Evolutionary conservation across 2,113 vertebrate species (phyloP).

Genomic region (Ramphastos sulfuratus): DNA sequence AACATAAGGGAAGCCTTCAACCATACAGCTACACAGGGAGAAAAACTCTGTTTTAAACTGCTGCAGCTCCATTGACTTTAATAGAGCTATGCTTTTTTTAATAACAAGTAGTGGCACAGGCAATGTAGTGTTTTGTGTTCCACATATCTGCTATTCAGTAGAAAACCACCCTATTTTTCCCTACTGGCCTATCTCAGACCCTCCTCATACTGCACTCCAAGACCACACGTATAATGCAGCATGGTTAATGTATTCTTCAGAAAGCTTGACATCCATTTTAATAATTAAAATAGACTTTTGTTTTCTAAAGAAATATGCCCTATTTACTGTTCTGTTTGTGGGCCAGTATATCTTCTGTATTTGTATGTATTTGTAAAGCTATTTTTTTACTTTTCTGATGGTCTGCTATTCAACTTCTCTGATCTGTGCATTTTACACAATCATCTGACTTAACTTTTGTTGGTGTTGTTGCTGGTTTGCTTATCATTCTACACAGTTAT

Average conservation of each 20-base stretch:
- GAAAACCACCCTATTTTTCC: not conserved
- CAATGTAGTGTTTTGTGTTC: not conserved
- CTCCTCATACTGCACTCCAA: not conserved
- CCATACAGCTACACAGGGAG: not conserved
- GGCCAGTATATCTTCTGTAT: not conserved
- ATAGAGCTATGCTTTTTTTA: not conserved
- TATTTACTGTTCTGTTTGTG: not conserved
- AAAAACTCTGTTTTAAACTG: not conserved
- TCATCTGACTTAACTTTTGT: not conserved
- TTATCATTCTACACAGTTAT: not conserved
- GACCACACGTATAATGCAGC: not conserved
- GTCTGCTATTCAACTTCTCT: not conserved
- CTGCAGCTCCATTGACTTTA: slow-evolving; percentile 4
- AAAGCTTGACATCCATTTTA: not conserved
- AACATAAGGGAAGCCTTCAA: not conserved
- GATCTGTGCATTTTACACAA: not conserved
- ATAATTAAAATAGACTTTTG: not conserved
- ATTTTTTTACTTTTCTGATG: not conserved
- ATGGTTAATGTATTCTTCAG: not conserved
- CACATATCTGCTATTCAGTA: not conserved
- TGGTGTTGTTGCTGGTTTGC: not conserved
- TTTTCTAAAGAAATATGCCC: not conserved
- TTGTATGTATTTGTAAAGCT: not conserved
- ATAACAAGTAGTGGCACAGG: not conserved
- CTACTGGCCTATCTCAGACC: not conserved